These are phyloP conservation scores for Hyperopisus bebe DNA, from an alignment of 2,113 vertebrate genomes.

Conservation along the genomic window DNA sequence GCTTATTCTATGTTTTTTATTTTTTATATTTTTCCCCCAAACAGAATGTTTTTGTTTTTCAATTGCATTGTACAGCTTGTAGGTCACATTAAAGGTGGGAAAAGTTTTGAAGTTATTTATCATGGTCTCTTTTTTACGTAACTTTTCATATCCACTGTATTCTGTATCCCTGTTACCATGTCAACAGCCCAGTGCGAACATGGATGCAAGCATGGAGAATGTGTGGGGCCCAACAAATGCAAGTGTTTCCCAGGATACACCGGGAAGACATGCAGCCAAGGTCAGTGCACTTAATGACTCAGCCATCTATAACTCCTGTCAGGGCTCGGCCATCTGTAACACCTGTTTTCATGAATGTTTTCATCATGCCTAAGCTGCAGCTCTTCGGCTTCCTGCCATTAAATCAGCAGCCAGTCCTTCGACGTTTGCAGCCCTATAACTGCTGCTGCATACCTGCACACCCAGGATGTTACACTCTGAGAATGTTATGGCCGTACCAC, in stretches of 20 bases:
- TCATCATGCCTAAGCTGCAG: background rate
- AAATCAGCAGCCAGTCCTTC: background rate
- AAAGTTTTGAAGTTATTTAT: no score
- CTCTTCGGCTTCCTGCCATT: background rate
- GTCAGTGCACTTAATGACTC: constrained; percentile 50
- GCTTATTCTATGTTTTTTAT: background rate
- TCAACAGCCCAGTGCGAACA: constrained; percentile 78
- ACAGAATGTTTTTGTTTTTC: background rate
- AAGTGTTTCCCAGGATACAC: constrained; percentile 87
- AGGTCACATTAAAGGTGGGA: no score
- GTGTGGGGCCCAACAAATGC: constrained; percentile 83
- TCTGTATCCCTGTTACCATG: constrained; percentile 45
- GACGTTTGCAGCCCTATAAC: background rate
- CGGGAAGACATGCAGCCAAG: constrained; percentile 87
- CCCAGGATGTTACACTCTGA: background rate
- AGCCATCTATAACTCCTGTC: background rate
- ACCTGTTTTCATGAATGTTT: background rate
- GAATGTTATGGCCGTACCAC: background rate
- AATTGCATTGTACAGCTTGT: background rate
- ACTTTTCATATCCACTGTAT: background rate
- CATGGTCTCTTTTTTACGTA: no score
- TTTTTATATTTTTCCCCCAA: background rate
- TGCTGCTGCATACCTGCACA: background rate
- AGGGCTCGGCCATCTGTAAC: background rate
- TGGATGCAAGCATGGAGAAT: constrained; percentile 88